These are phyloP conservation scores for Alligator sinensis DNA, from an alignment of 2,113 vertebrate genomes.

Conservation along the genomic window DNA sequence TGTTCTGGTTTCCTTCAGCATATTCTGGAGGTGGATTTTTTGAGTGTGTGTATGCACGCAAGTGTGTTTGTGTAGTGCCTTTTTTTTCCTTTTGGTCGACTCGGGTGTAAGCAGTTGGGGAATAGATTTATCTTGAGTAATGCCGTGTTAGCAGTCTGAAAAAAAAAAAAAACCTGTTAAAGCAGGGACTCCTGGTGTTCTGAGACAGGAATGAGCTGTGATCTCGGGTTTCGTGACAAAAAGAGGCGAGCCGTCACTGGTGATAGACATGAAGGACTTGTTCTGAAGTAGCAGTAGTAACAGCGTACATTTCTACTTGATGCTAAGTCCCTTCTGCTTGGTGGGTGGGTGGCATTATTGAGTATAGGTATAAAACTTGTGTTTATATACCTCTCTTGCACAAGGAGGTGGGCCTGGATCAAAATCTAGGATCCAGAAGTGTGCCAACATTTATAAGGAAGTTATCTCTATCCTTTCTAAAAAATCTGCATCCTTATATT, in stretches of 20 bases:
- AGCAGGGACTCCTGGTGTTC: background rate
- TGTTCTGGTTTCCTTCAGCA: conserved; percentile 18
- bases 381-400: background rate
- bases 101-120: background rate
- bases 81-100: background rate
- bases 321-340: background rate
- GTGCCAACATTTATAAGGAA: background rate
- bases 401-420: background rate
- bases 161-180: background rate
- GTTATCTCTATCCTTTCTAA: background rate
- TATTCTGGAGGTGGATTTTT: background rate
- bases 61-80: background rate
- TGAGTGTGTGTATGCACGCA: background rate
- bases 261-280: background rate
- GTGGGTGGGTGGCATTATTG: background rate
- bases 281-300: background rate
- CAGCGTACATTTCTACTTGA: fast-evolving
- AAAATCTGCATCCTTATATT: background rate
- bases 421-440: background rate
- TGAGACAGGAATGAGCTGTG: background rate
- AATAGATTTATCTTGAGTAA: background rate
- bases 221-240: background rate
- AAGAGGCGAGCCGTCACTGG: background rate
- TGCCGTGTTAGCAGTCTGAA: background rate
- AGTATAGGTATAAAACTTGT: background rate